Conservation (phyloP, 2,797 vertebrate species). For the Phataginus tricuspis region DNA sequence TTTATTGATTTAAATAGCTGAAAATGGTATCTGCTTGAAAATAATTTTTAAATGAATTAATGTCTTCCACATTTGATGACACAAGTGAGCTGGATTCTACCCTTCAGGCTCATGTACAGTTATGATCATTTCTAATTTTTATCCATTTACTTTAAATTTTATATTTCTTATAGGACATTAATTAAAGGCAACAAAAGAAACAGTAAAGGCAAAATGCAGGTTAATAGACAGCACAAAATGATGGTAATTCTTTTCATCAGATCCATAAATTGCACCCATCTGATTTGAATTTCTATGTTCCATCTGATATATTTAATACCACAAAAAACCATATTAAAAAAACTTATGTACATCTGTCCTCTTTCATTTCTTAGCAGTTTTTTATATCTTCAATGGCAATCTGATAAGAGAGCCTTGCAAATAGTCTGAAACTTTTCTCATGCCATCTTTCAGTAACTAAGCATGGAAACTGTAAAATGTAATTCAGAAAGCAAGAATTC, state of each 20-base stretch:
- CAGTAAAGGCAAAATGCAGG: not conserved
- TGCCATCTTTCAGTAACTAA: not conserved
- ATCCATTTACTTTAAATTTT: conserved; percentile 36
- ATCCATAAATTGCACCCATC: not conserved
- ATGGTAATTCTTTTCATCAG: not conserved
- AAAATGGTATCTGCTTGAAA: not conserved
- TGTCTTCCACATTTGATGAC: not conserved
- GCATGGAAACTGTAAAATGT: not conserved
- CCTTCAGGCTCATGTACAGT: not conserved
- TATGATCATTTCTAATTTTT: conserved; percentile 16
- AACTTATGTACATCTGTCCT: not conserved
- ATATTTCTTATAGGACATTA: not conserved
- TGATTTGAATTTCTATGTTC: not conserved
- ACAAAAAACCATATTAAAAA: not conserved
- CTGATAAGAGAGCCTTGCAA: not conserved
- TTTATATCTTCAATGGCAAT: not conserved
- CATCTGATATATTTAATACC: not conserved
- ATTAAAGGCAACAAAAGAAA: not conserved
- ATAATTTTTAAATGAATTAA: not conserved
- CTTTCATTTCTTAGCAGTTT: conserved; percentile 33
- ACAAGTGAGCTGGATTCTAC: not conserved
- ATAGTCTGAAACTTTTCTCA: not conserved
- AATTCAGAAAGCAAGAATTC: conserved; percentile 30
- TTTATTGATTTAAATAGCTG: not conserved
- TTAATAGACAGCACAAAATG: not conserved